Evolutionary conservation across 2,113 vertebrate species (phyloP).

Genomic region (Cyprinodon tularosa): DNA sequence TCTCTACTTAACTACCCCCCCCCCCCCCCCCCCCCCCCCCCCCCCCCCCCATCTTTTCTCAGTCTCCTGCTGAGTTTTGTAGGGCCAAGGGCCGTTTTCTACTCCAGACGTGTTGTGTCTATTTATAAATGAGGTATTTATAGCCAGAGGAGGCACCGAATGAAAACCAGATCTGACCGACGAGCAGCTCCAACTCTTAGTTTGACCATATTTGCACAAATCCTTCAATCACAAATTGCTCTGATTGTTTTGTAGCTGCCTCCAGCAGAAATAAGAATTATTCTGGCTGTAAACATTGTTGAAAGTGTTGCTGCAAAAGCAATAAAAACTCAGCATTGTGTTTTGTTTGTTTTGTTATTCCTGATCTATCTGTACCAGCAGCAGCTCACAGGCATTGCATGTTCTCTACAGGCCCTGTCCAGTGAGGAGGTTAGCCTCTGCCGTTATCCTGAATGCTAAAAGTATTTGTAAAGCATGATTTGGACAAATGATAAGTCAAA

Average conservation of each 20-base stretch:
- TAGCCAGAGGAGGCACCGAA: neutral
- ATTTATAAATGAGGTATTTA: slow-evolving; percentile 29
- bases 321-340: neutral
- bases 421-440: no score
- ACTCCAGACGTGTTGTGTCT: slow-evolving; percentile 24
- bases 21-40: neutral
- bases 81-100: slow-evolving; percentile 23
- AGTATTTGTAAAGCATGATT: no score
- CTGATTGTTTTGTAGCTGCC: neutral
- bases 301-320: neutral
- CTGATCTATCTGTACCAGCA: neutral
- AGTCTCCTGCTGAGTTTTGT: slow-evolving; percentile 20
- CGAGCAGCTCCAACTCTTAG: neutral
- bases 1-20: neutral
- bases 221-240: neutral
- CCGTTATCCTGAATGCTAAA: no score
- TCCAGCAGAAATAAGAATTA: neutral
- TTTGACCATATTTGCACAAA: neutral
- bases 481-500: neutral
- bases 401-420: neutral
- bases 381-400: neutral
- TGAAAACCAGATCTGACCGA: slow-evolving; percentile 29
- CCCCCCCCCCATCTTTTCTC: neutral
- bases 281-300: neutral
- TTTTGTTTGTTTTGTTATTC: neutral